Evolutionary conservation across 2,797 vertebrate genomes (phyloP), one percentile per base, ranked within the genome.

Genomic region (Sebastes glaucus): DNA sequence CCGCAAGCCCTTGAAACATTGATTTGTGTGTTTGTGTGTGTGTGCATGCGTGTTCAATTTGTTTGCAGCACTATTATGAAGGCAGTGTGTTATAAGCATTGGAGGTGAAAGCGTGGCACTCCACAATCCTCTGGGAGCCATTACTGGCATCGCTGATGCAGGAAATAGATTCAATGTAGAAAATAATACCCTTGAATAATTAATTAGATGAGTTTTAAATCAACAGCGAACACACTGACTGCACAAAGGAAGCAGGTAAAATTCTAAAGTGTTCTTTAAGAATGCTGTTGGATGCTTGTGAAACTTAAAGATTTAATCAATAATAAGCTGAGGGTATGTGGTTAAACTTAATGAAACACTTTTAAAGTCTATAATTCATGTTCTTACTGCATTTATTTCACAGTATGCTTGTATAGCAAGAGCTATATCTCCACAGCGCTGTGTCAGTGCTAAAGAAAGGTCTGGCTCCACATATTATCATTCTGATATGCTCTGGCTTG

Each of bases 181-280:
- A 95, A 94, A 95, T 95, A 95, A 96, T 95, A 92, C 81, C 90
- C 83, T 86, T 94, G 94, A 96, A 96, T 96, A 96, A 95, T 96
- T 94, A 95, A 95, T 95, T 92, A 89, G 90, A 91, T 85, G 65
- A 88, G 89, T 94, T 95, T 95, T 93, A 95, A 95, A 95, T 91
- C 93, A 92, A 94, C 91, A 90, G 84, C 74, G 87, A 94, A 92
- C 86, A 84, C 88, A 65, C 55, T 73, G 82, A 80, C 82, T 85
- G 82, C 83, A 90, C 89, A 84, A 76, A 46, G 80, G 73, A 69
- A 85, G 75, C 84, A 88, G 89, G 88, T 92, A 79, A 68, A 85
- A 85, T 89, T 84, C 82, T 60, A 90, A 90, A 87, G 79, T 77
- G 75, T 78, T 76, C 27, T 77, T 82, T 78, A 84, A 81, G 70